Base-by-base conservation (phyloP, 2,888 invertebrate genomes). In the Hydrotaea diabolus region DNA sequence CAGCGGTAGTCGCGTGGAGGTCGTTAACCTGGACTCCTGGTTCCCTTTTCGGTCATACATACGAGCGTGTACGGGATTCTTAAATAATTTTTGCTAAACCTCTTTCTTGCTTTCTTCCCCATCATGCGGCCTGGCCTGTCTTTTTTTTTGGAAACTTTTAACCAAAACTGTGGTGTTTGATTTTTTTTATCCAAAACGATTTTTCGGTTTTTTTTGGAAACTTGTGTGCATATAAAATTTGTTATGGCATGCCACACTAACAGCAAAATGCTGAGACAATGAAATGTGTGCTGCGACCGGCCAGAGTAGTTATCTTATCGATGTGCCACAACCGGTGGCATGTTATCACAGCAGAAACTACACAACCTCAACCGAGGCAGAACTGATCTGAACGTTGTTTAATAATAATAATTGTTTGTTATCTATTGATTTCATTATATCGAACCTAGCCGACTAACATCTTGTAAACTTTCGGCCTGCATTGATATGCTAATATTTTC, bases 11-110 rank as follows among this genome's bases (percentile, higher is more conserved):
- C 43, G 59, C 55, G 46, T 73, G 21, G 21, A 66, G 85, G 75
- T 82, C 79, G 73, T 79, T 74, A 77, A 82, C 82, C 85, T 66
- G 31, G 49, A 39, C 66, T 71, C 17, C 39, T 57, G 57, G 49
- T 74, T 71, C 75, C 77, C 75, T 39, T 11, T 23, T 62, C n/a
- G 15, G 62, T n/a, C 36, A n/a, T 7, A 46, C n/a, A 11, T 7
- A 23, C 9, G 59, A 59, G 15, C 15, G 9, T 8, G 59, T 9
- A 3, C 9, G 21, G 21, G 55, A 21, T 39, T 39, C 11, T 11
- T 21, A 21, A 55, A 21, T 59, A 26, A 23, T 13, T 17, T 78
- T 69, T 53, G 59, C 59, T 77, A 64, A 53, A 62, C 59, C 77
- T 78, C 59, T 77, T 80, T 46, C 53, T 73, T 80, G 21, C n/a